Evolutionary conservation across 2,797 vertebrate species (phyloP), one percentile per base, ranked within the genome.

Genomic region (Poliocrania exsul): DNA sequence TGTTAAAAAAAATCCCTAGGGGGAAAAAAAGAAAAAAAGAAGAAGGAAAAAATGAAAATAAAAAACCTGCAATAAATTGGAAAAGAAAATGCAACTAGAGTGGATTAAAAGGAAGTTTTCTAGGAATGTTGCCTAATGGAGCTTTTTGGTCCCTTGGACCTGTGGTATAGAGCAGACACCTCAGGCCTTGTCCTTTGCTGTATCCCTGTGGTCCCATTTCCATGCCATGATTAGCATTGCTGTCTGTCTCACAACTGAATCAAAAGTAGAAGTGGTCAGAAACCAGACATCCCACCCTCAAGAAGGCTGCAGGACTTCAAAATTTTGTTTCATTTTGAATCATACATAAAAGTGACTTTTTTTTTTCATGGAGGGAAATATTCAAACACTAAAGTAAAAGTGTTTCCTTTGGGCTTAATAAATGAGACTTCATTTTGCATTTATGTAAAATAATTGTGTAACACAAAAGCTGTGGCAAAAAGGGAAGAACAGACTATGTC

Each of bases 161-260:
- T 28, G 31, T 0, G 1, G 11, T 11, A n/a, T 17, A 20, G 35
- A 29, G 54, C 54, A 84, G 58, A 56, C 28, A 73, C 26, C 47
- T 71, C 58, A 49, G 58, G 26, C 19, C 8, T 2, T 3, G 13
- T 7, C 0, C 0, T 19, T 37, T 47, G 7, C 70, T 54, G 46
- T 2, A 5, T 3, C 29, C 40, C 15, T 42, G 56, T 11, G 4
- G 47, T n/a, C 16, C 26, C 17, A 8, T 60, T 70, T 46, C 78
- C 44, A 66, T 47, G 35, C 44, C 40, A 16, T 16, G 18, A 7
- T 25, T 62, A 61, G 77, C 31, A 23, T 28, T 23, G 13, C 61
- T 64, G 9, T 21, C 46, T 54, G 37, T 46, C 75, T 54, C 65
- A 58, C 9, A 5, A 16, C 51, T 25, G 33, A 49, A 51, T 23